phyloP scores from a whole-genome alignment of 2,888 invertebrate species.

The Tenthredo notha region DNA sequence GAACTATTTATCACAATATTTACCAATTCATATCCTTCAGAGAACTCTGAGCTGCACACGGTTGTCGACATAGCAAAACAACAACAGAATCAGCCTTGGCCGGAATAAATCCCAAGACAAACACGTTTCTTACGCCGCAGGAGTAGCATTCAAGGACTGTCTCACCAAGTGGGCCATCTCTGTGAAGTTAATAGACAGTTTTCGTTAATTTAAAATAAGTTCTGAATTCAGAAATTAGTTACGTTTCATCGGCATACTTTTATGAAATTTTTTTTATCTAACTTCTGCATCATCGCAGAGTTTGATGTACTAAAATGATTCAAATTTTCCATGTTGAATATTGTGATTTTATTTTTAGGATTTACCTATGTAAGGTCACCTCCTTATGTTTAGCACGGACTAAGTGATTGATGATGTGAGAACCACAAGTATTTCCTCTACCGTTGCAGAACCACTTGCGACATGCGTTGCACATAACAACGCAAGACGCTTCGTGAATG shows the following conservation, averaged over 20 bases:
- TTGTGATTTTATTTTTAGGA: slow-evolving; percentile 1
- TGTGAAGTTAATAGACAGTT: slow-evolving; percentile 63
- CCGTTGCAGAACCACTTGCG: slow-evolving; percentile 99
- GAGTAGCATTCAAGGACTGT: slow-evolving; percentile 99
- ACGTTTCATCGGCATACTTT: neutral
- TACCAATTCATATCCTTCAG: slow-evolving; percentile 99
- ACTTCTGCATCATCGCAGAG: neutral
- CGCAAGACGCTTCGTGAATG: slow-evolving; percentile 97
- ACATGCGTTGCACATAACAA: slow-evolving; percentile 98
- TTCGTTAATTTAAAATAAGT: neutral
- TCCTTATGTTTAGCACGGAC: slow-evolving; percentile 99
- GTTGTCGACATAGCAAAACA: slow-evolving; percentile 97
- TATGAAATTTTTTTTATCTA: neutral
- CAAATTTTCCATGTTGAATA: neutral
- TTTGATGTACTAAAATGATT: neutral
- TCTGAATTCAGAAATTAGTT: neutral
- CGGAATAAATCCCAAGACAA: slow-evolving; percentile 99
- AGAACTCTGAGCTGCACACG: slow-evolving; percentile 98
- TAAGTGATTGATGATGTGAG: slow-evolving; percentile 99
- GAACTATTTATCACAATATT: slow-evolving; percentile 59
- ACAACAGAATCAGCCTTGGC: slow-evolving; percentile 99
- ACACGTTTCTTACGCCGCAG: slow-evolving; percentile 98
- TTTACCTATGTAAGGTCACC: slow-evolving; percentile 92
- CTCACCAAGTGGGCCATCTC: slow-evolving; percentile 98
- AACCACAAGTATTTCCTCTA: slow-evolving; percentile 97